Evolutionary conservation across 2,113 vertebrate genomes (phyloP), one percentile per base, ranked within the genome.

Genomic region (Apus apus): DNA sequence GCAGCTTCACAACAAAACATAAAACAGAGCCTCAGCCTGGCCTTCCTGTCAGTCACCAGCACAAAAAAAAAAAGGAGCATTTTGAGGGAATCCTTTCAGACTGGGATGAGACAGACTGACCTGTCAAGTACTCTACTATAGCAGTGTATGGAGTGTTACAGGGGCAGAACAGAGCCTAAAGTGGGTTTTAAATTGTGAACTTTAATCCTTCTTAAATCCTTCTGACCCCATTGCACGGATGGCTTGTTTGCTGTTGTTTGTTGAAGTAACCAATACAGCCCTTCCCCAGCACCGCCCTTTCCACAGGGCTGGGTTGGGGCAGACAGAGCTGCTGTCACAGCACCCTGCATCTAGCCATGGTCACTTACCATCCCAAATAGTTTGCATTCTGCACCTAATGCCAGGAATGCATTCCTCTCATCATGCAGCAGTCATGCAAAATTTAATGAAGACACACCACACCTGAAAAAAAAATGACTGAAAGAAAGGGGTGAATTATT

Each of bases 401-500:
- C 53, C 85, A 91, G 66, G 22, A 96, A 72, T 9, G 27, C 40
- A 72, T 51, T 75, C 83, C 76, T 85, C 85, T 95, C 89, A 89
- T 79, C 29, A 6, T 5, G 0, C 1, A 0, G 36, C n/a, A 85
- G 36, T 76, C 94, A 91, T 57, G 78, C 62, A 76, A 91, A 36
- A 87, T 76, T 92, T 71, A 92, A 94, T 8, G 50, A 87, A 93
- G 78, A 57, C 27, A 48, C 7, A 87, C 29, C 21, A 72, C 15
- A 82, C 36, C 84, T 91, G 80, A 92, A 91, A 83, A 90, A 85
- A 90, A 38, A 38, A 56, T 13, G 66, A 61, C 87, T 92, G 89
- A 89, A 89, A 86, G 86, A 84, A 83, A 87, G 2, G n/a, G 30
- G 87, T 94, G 5, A 91, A 93, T 93, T 95, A 95, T 92, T 95